A percentile compares a stretch with the other conserved stretches of the same genome.
Conservation (phyloP, 2,113 vertebrate genomes). For the Cygnus atratus region DNA sequence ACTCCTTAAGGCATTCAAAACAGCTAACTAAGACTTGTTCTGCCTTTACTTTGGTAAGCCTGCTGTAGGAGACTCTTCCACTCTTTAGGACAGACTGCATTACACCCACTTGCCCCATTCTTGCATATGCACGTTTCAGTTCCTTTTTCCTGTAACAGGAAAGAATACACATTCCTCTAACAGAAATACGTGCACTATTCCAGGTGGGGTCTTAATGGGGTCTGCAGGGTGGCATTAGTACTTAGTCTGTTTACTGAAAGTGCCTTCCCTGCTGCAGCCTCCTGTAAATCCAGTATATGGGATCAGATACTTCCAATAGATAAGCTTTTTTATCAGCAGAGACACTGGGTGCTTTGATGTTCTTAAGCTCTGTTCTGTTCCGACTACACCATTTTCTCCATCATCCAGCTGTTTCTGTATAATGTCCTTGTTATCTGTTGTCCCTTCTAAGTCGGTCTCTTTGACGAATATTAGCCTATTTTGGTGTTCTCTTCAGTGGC, state of each 20-base stretch:
- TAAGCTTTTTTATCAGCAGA: background rate
- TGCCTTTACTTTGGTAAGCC: background rate
- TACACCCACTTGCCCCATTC: background rate
- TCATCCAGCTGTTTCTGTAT: background rate
- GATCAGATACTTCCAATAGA: background rate
- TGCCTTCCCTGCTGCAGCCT: background rate
- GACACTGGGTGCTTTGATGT: background rate
- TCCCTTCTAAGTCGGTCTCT: background rate
- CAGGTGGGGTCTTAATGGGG: background rate
- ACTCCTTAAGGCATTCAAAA: background rate
- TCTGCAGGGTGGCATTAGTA: background rate
- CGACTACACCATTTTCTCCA: background rate
- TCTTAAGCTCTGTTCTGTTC: background rate
- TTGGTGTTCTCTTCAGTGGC: background rate
- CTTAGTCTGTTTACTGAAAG: background rate
- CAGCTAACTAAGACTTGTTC: background rate
- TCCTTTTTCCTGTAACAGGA: background rate
- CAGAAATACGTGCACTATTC: background rate
- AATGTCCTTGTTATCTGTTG: background rate
- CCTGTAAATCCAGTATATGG: background rate
- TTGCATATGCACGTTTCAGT: background rate
- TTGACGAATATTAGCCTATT: background rate
- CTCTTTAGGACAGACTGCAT: background rate
- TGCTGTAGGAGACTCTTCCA: background rate
- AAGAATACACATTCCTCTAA: background rate